These are phyloP conservation scores for Atlantisia rogersi DNA, from an alignment of 2,113 vertebrate genomes.

Conservation along the genomic window DNA sequence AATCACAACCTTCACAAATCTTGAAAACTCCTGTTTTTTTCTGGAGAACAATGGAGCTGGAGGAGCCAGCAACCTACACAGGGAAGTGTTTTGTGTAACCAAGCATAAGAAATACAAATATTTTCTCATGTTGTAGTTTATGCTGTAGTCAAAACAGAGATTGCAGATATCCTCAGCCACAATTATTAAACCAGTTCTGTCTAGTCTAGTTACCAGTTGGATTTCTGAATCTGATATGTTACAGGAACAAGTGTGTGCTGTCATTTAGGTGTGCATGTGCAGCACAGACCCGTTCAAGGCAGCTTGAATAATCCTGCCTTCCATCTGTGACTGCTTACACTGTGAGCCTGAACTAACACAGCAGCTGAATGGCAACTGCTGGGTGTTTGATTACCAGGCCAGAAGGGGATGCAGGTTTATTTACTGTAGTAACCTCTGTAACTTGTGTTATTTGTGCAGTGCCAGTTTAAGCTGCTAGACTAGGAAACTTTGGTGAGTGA, in stretches of 20 bases:
- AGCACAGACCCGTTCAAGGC: not conserved
- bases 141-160: not conserved
- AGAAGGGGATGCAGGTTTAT: not conserved
- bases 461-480: not conserved
- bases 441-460: not conserved
- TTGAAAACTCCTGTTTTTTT: not conserved
- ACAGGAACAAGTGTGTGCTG: not conserved
- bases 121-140: not conserved
- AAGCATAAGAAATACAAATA: not conserved
- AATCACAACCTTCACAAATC: not conserved
- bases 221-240: not conserved
- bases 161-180: not conserved
- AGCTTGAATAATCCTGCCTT: not conserved
- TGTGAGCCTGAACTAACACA: not conserved
- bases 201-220: not conserved
- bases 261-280: not conserved
- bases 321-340: not conserved
- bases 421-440: not conserved
- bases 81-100: not conserved
- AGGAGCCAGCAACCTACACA: not conserved
- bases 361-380: conserved; percentile 21
- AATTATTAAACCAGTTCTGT: not conserved
- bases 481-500: not conserved
- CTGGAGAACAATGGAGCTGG: not conserved
- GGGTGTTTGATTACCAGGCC: not conserved